These are phyloP conservation scores for Scaptomyza pallida DNA, from an alignment of 1,140 invertebrate genomes.

Conservation along the genomic window DNA sequence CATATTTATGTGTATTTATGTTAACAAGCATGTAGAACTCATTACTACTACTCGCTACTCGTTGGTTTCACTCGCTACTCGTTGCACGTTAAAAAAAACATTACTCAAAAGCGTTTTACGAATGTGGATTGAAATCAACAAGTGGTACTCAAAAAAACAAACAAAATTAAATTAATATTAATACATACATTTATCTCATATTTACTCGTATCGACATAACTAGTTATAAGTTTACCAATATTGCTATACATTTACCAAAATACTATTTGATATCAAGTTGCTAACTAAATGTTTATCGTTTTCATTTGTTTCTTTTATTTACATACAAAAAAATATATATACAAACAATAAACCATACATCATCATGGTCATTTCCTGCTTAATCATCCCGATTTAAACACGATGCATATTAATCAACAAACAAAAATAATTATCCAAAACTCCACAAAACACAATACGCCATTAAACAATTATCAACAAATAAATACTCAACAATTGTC, in stretches of 20 bases:
- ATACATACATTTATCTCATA: conserved; percentile 10
- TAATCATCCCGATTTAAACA: conserved; percentile 74
- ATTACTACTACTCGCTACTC: background rate
- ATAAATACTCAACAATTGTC: conserved; percentile 70
- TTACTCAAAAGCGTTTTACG: no score
- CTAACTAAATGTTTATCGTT: conserved; percentile 84
- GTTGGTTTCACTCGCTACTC: background rate
- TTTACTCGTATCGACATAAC: conserved; percentile 19
- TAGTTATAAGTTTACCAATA: conserved; percentile 30
- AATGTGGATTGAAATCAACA: background rate
- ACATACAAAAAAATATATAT: conserved; percentile 72
- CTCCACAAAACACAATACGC: conserved; percentile 53
- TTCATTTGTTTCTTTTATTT: conserved; percentile 83
- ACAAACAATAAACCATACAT: conserved; percentile 58
- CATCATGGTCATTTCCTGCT: conserved; percentile 84
- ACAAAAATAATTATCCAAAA: conserved; percentile 16
- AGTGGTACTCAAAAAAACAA: background rate
- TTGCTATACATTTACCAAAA: conserved; percentile 21
- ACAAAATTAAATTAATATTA: background rate
- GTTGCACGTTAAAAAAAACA: conserved; percentile 1
- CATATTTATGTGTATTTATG: conserved; percentile 19
- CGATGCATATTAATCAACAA: conserved; percentile 42
- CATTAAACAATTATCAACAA: conserved; percentile 46
- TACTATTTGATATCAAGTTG: conserved; percentile 71
- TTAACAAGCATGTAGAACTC: conserved; percentile 18